Conservation (phyloP, 2,797 vertebrate species). For the Falco concolor region DNA sequence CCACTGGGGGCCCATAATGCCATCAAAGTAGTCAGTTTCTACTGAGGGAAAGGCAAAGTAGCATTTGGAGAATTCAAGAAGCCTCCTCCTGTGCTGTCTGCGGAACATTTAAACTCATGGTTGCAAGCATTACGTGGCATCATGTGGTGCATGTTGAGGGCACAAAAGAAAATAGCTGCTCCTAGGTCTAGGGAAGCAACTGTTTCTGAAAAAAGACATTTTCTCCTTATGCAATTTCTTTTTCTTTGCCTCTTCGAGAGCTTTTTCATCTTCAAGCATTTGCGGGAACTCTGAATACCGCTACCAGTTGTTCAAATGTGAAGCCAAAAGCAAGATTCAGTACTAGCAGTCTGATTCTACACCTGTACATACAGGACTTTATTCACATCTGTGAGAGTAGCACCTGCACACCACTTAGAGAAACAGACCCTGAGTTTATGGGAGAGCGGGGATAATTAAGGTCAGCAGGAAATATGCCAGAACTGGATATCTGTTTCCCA, state of each 20-base stretch:
- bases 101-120: background rate
- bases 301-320: background rate
- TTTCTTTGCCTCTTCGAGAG: background rate
- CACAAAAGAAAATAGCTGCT: background rate
- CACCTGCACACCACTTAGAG: background rate
- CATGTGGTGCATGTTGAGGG: fast-evolving
- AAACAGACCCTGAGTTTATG: background rate
- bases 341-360: background rate
- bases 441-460: slow-evolving; percentile 37
- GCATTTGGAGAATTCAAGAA: background rate
- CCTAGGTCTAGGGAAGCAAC: background rate
- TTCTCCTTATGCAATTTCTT: background rate
- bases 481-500: slow-evolving; percentile 51
- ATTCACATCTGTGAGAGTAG: background rate
- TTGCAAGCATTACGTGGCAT: background rate
- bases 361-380: background rate
- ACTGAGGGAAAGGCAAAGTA: background rate
- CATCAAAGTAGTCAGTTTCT: background rate
- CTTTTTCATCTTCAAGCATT: background rate
- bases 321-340: background rate
- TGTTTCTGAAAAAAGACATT: background rate
- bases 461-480: slow-evolving; percentile 33
- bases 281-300: background rate
- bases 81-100: background rate
- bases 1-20: background rate